Base-by-base conservation (phyloP, 2,113 vertebrate genomes). In the Brachyhypopomus occidentalis region DNA sequence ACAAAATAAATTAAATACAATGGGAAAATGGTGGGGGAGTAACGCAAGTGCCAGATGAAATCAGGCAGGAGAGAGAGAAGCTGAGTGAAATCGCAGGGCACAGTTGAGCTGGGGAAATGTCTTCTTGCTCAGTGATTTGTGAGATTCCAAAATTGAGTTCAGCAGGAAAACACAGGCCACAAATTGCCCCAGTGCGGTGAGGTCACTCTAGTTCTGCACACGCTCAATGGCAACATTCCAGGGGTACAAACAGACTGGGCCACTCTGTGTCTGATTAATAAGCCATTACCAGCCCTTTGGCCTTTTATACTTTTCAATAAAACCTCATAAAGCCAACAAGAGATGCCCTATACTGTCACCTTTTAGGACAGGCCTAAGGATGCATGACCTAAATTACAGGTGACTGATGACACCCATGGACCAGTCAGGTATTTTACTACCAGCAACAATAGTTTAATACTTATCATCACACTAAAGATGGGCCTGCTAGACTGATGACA, bases 61-160 rank as follows among this genome's bases (percentile, higher is more conserved):
- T 67, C 75, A 74, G 71, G 73, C n/a, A 41, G 48, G 23, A 72
- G 48, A n/a, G 73, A 78, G 8, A 38, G 66, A 38, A 64, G 19
- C 36, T 9, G 16, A 58, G 20, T 4, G 45, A 25, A 55, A 27
- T 22, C 77, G 55, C 63, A 36, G 72, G 22, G 70, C 34, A 36
- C 30, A 85, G 12, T 52, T 72, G 84, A 79, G 45, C 25, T 79
- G 45, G 80, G 64, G 45, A 79, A 79, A 66, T n/a, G 2, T 75
- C 38, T 66, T 69, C 19, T 30, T 71, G 62, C 71, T 69, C 74
- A 84, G 63, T 83, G 72, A 88, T 87, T 88, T 20, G 84, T 5
- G 83, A 63, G 79, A 85, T 80, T 85, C 76, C 84, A 78, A 88
- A 85, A 89, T 4, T 71, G 78, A 83, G 73, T 89, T 85, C 60